Evolutionary conservation across 2,888 invertebrate genomes (phyloP).

Genomic region (Ormyrus nitidulus): DNA sequence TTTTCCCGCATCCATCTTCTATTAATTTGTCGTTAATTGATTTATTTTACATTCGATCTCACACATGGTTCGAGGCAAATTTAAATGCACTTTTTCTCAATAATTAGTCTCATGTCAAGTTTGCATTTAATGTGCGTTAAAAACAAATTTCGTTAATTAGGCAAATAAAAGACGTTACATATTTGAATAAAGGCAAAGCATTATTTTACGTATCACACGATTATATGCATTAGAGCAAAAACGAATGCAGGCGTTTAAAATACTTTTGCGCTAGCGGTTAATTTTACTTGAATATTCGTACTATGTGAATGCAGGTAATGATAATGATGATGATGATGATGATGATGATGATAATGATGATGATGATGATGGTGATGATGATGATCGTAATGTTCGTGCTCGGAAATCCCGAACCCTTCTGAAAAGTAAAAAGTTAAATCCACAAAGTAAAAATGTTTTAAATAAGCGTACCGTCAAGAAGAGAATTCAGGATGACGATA

Average conservation of each 20-base stretch:
- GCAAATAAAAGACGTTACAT: neutral
- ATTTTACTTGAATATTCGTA: constrained; percentile 51
- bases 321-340: constrained; percentile 77
- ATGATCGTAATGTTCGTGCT: constrained; percentile 65
- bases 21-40: constrained; percentile 5
- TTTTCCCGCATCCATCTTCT: constrained; percentile 16
- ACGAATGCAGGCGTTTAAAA: constrained; percentile 38
- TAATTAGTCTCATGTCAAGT: neutral
- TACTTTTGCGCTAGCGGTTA: constrained; percentile 29
- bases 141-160: neutral
- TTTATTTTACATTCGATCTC: constrained; percentile 18
- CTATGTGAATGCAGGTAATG: constrained; percentile 68
- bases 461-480: constrained; percentile 38
- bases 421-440: constrained; percentile 40
- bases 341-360: constrained; percentile 73
- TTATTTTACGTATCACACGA: constrained; percentile 39
- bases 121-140: neutral
- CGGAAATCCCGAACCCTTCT: constrained; percentile 36
- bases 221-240: constrained; percentile 45
- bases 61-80: neutral
- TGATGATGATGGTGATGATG: constrained; percentile 68
- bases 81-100: neutral
- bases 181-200: neutral
- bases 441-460: constrained; percentile 42
- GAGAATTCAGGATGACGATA: constrained; percentile 75